A percentile compares a stretch with the other conserved stretches of the same genome.
phyloP scores from a whole-genome alignment of 2,113 vertebrate species.

The Passer montanus region DNA sequence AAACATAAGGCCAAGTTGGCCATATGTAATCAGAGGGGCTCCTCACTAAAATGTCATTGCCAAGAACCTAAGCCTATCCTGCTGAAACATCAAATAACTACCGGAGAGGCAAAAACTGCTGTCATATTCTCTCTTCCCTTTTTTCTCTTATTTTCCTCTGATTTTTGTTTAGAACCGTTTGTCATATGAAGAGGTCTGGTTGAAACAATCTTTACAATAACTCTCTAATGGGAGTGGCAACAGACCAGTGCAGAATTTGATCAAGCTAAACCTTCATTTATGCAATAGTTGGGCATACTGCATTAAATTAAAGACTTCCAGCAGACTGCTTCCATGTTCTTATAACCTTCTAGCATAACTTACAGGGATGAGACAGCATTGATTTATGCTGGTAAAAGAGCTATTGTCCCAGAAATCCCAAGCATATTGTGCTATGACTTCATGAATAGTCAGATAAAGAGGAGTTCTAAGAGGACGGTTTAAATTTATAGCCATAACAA shows the following conservation, averaged over 20 bases:
- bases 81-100: background rate
- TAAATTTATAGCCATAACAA: conserved; percentile 42
- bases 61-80: background rate
- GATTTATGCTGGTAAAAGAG: conserved; percentile 66
- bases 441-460: conserved; percentile 42
- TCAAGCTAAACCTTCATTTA: conserved; percentile 71
- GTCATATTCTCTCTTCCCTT: background rate
- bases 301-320: conserved; percentile 70
- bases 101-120: background rate
- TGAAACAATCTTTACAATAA: conserved; percentile 39
- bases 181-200: conserved; percentile 25
- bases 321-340: conserved; percentile 64
- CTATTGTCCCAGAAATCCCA: conserved; percentile 65
- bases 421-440: conserved; percentile 31
- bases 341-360: conserved; percentile 61
- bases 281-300: conserved; percentile 22
- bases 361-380: conserved; percentile 63
- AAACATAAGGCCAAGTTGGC: background rate
- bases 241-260: conserved; percentile 26
- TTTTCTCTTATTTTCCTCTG: background rate
- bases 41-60: background rate
- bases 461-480: conserved; percentile 2
- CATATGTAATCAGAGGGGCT: background rate
- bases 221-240: conserved; percentile 9
- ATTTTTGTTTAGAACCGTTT: conserved; percentile 59